Conservation (phyloP, 2,113 vertebrate genomes). For the Amphiprion ocellaris region DNA sequence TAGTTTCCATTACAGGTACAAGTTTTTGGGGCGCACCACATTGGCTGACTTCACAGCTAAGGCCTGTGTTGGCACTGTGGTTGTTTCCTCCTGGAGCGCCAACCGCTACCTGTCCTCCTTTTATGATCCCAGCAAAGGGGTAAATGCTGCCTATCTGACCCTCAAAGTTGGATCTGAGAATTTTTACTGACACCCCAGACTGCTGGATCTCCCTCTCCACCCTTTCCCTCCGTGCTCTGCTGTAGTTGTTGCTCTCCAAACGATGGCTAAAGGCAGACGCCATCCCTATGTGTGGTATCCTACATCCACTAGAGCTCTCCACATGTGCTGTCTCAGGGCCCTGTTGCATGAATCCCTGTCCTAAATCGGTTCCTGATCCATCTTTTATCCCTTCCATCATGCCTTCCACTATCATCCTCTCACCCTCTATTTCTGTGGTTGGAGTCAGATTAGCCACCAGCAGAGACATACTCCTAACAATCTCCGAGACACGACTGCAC, state of each 20-base stretch:
- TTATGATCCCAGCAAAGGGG: slow-evolving; percentile 79
- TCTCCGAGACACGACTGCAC: slow-evolving; percentile 88
- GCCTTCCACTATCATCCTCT: slow-evolving; percentile 32
- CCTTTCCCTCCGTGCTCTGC: slow-evolving; percentile 71
- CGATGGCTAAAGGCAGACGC: slow-evolving; percentile 78
- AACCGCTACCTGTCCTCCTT: slow-evolving; percentile 25
- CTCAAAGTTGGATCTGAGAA: slow-evolving; percentile 90
- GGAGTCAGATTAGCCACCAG: slow-evolving; percentile 71
- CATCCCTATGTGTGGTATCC: slow-evolving; percentile 79
- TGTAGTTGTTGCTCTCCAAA: slow-evolving; percentile 59
- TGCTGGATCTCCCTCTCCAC: slow-evolving; percentile 89
- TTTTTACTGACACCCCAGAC: slow-evolving; percentile 90
- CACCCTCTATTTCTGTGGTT: slow-evolving; percentile 30
- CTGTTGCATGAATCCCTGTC: slow-evolving; percentile 1
- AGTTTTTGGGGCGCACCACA: slow-evolving; percentile 27
- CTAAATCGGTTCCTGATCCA: slow-evolving; percentile 13
- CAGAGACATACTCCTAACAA: slow-evolving; percentile 89
- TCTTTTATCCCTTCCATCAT: slow-evolving; percentile 44
- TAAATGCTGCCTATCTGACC: slow-evolving; percentile 75
- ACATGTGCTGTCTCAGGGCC: slow-evolving; percentile 4
- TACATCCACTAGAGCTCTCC: slow-evolving; percentile 43
- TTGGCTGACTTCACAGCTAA: slow-evolving; percentile 71
- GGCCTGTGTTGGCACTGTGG: slow-evolving; percentile 65
- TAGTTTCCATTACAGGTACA: slow-evolving; percentile 81
- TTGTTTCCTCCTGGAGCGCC: slow-evolving; percentile 33